Evolutionary conservation across 1,140 invertebrate species (phyloP), one percentile per base, ranked within the genome.

Genomic region (Drosophila arawakana): DNA sequence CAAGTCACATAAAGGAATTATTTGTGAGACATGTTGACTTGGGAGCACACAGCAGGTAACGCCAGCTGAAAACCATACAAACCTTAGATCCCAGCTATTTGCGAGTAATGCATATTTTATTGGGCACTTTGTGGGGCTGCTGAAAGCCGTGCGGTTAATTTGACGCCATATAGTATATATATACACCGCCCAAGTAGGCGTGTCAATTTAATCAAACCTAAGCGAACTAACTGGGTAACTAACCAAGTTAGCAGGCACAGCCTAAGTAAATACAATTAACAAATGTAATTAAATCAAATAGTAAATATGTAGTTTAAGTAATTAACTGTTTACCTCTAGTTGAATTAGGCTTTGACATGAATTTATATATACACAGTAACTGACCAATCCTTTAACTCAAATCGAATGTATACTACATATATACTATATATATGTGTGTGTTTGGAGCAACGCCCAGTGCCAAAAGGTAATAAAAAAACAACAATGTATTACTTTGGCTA

Each of bases 81-180:
- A 30, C 25, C 25, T 5, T 30, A 30, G 25, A 30, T 39, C 37
- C 37, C 37, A 39, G 37, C 76, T 77, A 76, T 68, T 82, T 79
- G 49, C 72, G 76, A 69, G 65, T 74, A 79, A 86, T 86, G 83
- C 86, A 86, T 86, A 86, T 77, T 86, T 86, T 83, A 86, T 88
- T 76, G 57, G 72, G 44, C 75, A 81, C 76, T 81, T 81, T 81
- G 78, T 49, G 57, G 50, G 59, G 63, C 18, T 60, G 66, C 44
- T 35, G 47, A 78, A 78, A 78, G 71, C 73, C 52, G 46, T 69
- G 60, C 79, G 62, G 80, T 82, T 88, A 79, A 85, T 86, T 88
- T 54, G 54, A 57, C 50, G 69, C 61, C 25, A 30, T 13, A 9
- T 55, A 10, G 11, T 18, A 30, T 30, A 30, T 30, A 30, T 30